Conservation (phyloP, 2,113 vertebrate species). For the Sebastes schlegelii region DNA sequence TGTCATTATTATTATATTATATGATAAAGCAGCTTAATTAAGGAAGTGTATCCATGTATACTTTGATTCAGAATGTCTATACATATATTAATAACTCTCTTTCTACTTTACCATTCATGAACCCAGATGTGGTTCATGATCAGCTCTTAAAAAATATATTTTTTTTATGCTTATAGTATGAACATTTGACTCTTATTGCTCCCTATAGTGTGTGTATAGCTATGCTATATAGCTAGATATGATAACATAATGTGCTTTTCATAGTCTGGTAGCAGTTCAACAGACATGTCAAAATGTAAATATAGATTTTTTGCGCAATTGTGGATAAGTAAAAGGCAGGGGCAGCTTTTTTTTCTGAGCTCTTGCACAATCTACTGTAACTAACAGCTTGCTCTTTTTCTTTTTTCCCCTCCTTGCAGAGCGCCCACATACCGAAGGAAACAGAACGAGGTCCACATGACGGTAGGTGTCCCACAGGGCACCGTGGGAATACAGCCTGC, state of each 20-base stretch:
- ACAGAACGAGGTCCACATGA: slow-evolving; percentile 81
- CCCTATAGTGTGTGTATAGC: neutral
- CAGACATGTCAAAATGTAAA: slow-evolving; percentile 60
- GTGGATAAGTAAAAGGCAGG: slow-evolving; percentile 45
- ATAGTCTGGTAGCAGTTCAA: slow-evolving; percentile 3
- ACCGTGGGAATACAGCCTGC: slow-evolving; percentile 72
- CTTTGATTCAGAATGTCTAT: neutral
- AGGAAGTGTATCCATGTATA: neutral
- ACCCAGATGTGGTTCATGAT: neutral
- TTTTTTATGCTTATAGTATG: neutral
- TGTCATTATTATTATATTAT: neutral
- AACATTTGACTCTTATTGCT: neutral
- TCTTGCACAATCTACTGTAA: slow-evolving; percentile 51
- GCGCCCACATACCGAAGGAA: slow-evolving; percentile 85
- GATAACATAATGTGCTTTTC: slow-evolving; percentile 16
- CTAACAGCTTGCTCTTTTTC: slow-evolving; percentile 48
- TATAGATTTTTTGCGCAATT: slow-evolving; percentile 48
- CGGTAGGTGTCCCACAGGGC: slow-evolving; percentile 79
- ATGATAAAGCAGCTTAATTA: neutral
- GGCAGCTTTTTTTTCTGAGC: neutral
- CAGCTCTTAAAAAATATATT: neutral
- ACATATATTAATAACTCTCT: neutral
- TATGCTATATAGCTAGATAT: slow-evolving; percentile 18
- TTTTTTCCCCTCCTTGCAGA: slow-evolving; percentile 69
- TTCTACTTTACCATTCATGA: neutral